A percentile compares a stretch with the other conserved stretches of the same genome.
Evolutionary conservation across 1,140 invertebrate species (phyloP).

Genomic region (Pteromalus puparum): DNA sequence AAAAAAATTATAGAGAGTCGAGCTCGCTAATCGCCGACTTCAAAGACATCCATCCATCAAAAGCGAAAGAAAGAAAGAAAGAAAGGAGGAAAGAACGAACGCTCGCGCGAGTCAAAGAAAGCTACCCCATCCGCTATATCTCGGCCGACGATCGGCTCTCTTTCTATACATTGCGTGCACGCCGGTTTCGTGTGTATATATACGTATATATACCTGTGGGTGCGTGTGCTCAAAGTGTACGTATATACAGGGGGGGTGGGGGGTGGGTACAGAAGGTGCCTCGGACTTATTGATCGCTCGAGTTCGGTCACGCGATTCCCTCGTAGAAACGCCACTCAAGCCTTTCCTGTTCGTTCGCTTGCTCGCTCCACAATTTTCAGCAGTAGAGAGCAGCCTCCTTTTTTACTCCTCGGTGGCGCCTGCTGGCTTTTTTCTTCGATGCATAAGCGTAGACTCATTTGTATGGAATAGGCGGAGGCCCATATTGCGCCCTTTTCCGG

Average conservation of each 20-base stretch:
- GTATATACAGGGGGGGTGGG: neutral
- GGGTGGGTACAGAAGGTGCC: conserved; percentile 9
- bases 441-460: conserved; percentile 8
- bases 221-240: neutral
- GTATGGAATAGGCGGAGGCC: conserved; percentile 8
- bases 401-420: conserved; percentile 15
- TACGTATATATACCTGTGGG: neutral
- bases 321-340: conserved; percentile 73
- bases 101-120: neutral
- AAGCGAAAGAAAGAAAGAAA: neutral
- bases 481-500: neutral
- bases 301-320: conserved; percentile 73
- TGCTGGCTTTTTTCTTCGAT: conserved; percentile 11
- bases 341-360: conserved; percentile 64
- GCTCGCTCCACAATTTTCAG: conserved; percentile 21
- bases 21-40: neutral
- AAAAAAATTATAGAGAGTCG: neutral
- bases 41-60: neutral
- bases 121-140: neutral
- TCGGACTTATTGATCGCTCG: conserved; percentile 72
- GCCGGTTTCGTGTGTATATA: neutral
- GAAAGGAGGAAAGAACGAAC: neutral
- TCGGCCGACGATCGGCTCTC: conserved; percentile 2
- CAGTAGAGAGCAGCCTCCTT: conserved; percentile 19
- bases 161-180: neutral